Evolutionary conservation across 2,888 invertebrate species (phyloP).

Genomic region (Doris montereyensis): DNA sequence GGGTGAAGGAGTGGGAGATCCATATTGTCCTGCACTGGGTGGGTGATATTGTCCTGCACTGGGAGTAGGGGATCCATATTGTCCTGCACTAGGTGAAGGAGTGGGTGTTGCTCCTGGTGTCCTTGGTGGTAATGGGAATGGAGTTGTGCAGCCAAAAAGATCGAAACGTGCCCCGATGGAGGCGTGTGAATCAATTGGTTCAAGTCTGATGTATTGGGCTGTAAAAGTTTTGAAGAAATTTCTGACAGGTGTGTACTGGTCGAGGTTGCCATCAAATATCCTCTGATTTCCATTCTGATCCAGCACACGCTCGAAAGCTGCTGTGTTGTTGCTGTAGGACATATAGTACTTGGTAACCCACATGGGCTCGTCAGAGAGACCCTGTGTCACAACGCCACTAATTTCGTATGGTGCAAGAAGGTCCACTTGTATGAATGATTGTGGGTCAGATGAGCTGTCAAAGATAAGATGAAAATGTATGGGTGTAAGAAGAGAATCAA

Average conservation of each 20-base stretch:
- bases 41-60: background rate
- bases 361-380: slow-evolving; percentile 44
- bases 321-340: slow-evolving; percentile 52
- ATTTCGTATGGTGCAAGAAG: slow-evolving; percentile 52
- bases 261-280: slow-evolving; percentile 74
- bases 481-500: background rate
- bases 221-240: slow-evolving; percentile 31
- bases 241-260: slow-evolving; percentile 45
- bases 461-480: background rate
- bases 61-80: background rate
- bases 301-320: slow-evolving; percentile 39
- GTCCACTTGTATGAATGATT: slow-evolving; percentile 56
- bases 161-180: slow-evolving; percentile 55
- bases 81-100: slow-evolving; percentile 34
- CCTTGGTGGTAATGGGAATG: slow-evolving; percentile 46
- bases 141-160: slow-evolving; percentile 56
- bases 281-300: background rate
- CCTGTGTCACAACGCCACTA: slow-evolving; percentile 56
- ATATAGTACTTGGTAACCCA: slow-evolving; percentile 55
- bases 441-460: slow-evolving; percentile 42
- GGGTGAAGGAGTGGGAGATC: background rate
- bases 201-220: slow-evolving; percentile 71
- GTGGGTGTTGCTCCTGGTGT: background rate
- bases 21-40: background rate
- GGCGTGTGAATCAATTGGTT: slow-evolving; percentile 55